Evolutionary conservation across 2,888 invertebrate genomes (phyloP).

Genomic region (Parnassius glacialis): DNA sequence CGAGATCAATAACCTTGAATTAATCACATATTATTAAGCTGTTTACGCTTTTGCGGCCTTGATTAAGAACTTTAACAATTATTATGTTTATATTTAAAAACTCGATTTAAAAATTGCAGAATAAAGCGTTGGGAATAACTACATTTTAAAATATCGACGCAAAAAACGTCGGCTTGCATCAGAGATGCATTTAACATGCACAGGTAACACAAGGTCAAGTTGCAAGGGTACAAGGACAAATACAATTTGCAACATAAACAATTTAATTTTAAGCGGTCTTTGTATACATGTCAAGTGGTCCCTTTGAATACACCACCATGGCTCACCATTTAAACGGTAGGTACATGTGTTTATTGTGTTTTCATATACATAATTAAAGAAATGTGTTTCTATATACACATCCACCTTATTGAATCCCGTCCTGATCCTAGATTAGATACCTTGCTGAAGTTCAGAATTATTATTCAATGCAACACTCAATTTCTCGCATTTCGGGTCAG

Average conservation of each 20-base stretch:
- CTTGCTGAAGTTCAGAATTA: no score
- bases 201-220: conserved; percentile 21
- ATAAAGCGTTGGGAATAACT: conserved; percentile 12
- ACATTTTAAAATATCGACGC: conserved; percentile 20
- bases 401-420: no score
- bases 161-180: conserved; percentile 26
- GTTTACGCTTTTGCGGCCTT: no score
- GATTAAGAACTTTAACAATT: neutral
- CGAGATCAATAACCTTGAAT: conserved; percentile 2
- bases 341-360: no score
- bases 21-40: neutral
- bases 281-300: no score
- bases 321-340: no score
- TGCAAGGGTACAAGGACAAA: conserved; percentile 21
- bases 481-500: no score
- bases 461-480: no score
- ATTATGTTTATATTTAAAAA: conserved; percentile 1
- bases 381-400: no score
- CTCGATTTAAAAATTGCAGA: neutral
- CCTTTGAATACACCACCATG: no score
- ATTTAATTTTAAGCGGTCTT: conserved; percentile 10
- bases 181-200: conserved; percentile 23
- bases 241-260: conserved; percentile 11
- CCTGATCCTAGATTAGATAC: no score
- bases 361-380: no score